Evolutionary conservation across 37 sponge, comb jelly and placozoan genomes (phyloP).

Genomic region (Bolinopsis microptera): DNA sequence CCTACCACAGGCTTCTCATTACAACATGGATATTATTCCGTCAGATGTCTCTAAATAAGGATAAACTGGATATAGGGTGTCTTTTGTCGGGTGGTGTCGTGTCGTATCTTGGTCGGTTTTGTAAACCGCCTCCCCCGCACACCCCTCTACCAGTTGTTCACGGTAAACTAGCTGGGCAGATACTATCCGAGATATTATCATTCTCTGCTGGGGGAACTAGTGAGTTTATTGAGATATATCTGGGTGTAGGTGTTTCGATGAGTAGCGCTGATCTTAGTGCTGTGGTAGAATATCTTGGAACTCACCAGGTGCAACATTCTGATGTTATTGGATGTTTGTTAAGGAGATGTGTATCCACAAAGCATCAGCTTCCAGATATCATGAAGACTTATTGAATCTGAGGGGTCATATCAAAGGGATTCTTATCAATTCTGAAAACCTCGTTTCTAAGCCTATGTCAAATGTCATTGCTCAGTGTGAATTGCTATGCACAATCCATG

Average conservation of each 20-base stretch:
- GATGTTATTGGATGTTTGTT: not conserved
- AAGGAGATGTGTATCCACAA: not conserved
- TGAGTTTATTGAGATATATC: slow-evolving; percentile 2
- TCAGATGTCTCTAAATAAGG: not conserved
- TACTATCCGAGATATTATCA: not conserved
- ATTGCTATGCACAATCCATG: not conserved
- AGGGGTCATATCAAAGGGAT: not conserved
- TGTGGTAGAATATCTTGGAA: not conserved
- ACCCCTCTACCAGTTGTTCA: slow-evolving; percentile 12
- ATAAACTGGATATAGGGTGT: not conserved
- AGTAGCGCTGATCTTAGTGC: not conserved
- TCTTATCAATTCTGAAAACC: not conserved
- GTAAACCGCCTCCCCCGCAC: slow-evolving; percentile 43
- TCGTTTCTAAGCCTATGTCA: not conserved
- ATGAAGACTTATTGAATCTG: not conserved
- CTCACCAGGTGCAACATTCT: not conserved
- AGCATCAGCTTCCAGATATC: not conserved
- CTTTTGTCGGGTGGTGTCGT: not conserved
- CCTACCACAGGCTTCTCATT: not conserved
- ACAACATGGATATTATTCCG: not conserved
- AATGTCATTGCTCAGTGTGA: not conserved
- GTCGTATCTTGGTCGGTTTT: not conserved
- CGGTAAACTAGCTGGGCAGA: not conserved
- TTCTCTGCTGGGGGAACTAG: not conserved
- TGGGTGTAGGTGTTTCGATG: not conserved